These are phyloP conservation scores for Manis pentadactyla DNA, from an alignment of 2,797 vertebrate genomes.

Conservation along the genomic window DNA sequence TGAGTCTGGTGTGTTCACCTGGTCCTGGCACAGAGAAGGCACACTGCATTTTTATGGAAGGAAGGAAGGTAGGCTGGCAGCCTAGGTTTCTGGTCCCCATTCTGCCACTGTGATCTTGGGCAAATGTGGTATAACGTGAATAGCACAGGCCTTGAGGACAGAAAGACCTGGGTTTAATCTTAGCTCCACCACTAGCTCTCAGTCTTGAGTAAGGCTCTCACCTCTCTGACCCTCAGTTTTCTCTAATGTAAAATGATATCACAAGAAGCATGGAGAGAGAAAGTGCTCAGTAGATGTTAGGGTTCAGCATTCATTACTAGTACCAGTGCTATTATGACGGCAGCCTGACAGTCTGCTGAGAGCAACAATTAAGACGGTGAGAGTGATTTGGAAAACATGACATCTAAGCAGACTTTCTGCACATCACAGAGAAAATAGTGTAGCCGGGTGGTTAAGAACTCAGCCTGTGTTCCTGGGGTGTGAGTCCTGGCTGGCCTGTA, in stretches of 20 bases:
- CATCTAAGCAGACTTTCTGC: neutral
- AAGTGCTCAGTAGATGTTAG: rapidly evolving
- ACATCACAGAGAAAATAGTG: neutral
- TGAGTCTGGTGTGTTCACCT: neutral
- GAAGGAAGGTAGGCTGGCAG: neutral
- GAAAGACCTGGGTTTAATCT: neutral
- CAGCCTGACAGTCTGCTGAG: neutral
- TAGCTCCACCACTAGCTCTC: neutral
- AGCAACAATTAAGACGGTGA: neutral
- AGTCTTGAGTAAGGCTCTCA: neutral
- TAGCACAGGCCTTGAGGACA: neutral
- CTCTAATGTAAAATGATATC: neutral
- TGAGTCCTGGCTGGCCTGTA: neutral
- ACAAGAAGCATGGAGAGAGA: neutral
- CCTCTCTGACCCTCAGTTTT: neutral
- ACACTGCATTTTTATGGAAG: neutral
- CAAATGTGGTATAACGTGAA: neutral
- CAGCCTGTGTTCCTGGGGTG: neutral
- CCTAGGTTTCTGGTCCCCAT: neutral
- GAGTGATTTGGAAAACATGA: neutral
- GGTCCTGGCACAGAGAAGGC: neutral
- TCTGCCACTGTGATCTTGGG: neutral
- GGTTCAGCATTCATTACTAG: neutral
- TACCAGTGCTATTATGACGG: too few relatives aligned
- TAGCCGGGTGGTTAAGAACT: neutral